These are phyloP conservation scores for Oncopodura yosiiana DNA, from an alignment of 1,140 invertebrate species.

Conservation along the genomic window DNA sequence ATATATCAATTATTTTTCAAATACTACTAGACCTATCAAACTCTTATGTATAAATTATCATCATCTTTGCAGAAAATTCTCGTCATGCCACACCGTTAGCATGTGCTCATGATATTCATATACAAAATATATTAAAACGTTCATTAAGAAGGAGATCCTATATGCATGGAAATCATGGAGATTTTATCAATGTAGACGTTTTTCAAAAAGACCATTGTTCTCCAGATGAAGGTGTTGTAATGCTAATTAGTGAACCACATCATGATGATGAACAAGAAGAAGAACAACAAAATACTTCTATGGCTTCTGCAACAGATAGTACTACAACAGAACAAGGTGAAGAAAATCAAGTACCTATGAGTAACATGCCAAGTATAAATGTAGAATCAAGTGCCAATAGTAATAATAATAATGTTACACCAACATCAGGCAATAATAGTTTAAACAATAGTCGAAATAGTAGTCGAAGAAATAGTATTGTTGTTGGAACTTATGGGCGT, in stretches of 20 bases:
- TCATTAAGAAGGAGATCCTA: slow-evolving; percentile 17
- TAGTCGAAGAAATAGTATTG: no score
- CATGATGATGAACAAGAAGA: slow-evolving; percentile 1
- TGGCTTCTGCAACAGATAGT: no score
- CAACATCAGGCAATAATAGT: no score
- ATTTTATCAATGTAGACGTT: slow-evolving; percentile 34
- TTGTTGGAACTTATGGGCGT: no score
- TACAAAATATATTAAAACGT: slow-evolving; percentile 46
- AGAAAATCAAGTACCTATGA: slow-evolving; percentile 1
- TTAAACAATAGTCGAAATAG: no score
- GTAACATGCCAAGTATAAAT: no score
- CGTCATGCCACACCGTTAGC: slow-evolving; percentile 54
- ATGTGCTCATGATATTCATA: slow-evolving; percentile 55
- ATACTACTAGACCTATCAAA: slow-evolving; percentile 59
- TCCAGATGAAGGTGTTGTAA: slow-evolving; percentile 16
- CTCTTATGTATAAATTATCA: no score
- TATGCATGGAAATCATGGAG: slow-evolving; percentile 25
- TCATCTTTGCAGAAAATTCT: slow-evolving; percentile 51
- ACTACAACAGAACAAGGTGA: no score
- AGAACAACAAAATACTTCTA: neutral
- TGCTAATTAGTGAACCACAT: slow-evolving; percentile 33
- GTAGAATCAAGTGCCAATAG: no score
- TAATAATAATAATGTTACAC: no score
- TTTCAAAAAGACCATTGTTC: slow-evolving; percentile 21
- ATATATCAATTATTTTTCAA: no score